A percentile compares a stretch with the other conserved stretches of the same genome.
Conservation (phyloP, 2,888 invertebrate genomes). For the Eupithecia dodoneata region DNA sequence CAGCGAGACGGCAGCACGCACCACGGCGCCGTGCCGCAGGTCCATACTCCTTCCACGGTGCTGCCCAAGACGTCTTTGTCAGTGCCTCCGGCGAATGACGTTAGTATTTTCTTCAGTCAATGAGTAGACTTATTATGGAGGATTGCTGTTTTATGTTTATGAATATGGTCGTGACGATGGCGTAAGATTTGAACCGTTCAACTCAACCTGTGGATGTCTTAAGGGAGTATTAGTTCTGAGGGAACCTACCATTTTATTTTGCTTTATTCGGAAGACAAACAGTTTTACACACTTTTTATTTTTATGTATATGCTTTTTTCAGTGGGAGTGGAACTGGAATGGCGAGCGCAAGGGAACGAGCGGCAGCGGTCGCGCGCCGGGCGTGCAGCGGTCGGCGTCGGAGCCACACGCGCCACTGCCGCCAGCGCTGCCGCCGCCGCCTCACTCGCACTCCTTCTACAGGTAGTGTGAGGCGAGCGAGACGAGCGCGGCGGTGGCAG, state of each 20-base stretch:
- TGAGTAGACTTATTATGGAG: not conserved
- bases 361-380: constrained; percentile 73
- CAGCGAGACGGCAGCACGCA: constrained; percentile 65
- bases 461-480: constrained; percentile 82
- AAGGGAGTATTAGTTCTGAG: not conserved
- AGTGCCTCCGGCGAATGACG: constrained; percentile 73
- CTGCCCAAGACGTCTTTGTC: constrained; percentile 74
- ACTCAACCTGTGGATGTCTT: not conserved
- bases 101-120: constrained; percentile 41
- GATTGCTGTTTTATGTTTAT: not conserved
- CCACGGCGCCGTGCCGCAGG: constrained; percentile 62
- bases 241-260: too few species aligned
- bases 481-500: constrained; percentile 77
- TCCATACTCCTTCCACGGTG: constrained; percentile 72
- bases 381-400: constrained; percentile 85
- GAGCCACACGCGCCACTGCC: constrained; percentile 85
- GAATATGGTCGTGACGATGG: not conserved
- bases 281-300: too few species aligned
- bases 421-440: constrained; percentile 77
- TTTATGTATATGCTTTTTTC: constrained; percentile 36
- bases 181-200: not conserved
- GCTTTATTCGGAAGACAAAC: too few species aligned
- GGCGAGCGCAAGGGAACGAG: constrained; percentile 54
- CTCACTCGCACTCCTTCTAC: constrained; percentile 83
- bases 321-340: constrained; percentile 80